Conservation (phyloP, 2,113 vertebrate genomes). For the Lucifuga dentata region DNA sequence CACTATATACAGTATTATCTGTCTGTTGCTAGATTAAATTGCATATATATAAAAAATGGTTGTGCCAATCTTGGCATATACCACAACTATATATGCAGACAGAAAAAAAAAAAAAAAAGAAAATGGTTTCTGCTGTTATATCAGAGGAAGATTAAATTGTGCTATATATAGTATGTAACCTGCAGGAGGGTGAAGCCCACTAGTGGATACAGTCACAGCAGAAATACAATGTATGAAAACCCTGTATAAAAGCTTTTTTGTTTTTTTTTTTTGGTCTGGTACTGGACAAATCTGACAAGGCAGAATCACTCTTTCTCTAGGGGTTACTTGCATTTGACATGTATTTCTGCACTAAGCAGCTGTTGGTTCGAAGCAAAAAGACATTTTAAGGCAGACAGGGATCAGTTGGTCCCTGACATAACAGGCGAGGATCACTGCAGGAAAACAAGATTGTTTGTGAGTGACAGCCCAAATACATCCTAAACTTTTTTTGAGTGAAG, state of each 20-base stretch:
- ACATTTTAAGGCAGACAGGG: conserved; percentile 34
- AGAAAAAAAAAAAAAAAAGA: no score
- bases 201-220: conserved; percentile 22
- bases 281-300: background rate
- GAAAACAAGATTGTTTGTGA: conserved; percentile 35
- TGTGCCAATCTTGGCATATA: no score
- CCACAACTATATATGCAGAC: no score
- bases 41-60: no score
- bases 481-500: conserved; percentile 12
- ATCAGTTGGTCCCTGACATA: conserved; percentile 45
- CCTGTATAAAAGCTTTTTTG: background rate
- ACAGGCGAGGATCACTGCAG: conserved; percentile 40
- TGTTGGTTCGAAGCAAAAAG: conserved; percentile 38
- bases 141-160: conserved; percentile 68
- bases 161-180: conserved; percentile 76
- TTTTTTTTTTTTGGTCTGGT: no score
- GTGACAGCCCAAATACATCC: conserved; percentile 39
- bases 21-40: no score
- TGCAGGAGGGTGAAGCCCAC: conserved; percentile 38
- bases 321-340: conserved; percentile 20
- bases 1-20: no score
- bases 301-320: conserved; percentile 24
- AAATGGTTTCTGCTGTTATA: conserved; percentile 56
- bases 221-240: conserved; percentile 19
- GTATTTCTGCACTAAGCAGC: conserved; percentile 12